Evolutionary conservation across 2,888 invertebrate species (phyloP).

Genomic region (Amaurobius ferox): DNA sequence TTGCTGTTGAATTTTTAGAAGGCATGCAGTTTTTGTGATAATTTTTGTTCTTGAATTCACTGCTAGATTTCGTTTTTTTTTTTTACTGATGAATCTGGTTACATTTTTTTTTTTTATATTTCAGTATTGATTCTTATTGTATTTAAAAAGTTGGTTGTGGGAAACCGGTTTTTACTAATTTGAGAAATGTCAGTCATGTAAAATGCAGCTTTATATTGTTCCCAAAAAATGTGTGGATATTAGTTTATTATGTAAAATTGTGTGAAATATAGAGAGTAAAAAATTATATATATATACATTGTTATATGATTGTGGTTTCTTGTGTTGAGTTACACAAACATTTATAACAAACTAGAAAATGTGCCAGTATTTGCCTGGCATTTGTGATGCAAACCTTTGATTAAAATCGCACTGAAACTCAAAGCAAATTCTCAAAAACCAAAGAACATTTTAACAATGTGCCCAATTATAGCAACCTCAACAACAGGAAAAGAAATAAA

Average conservation of each 20-base stretch:
- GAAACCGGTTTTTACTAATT: constrained; percentile 38
- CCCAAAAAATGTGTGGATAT: constrained; percentile 51
- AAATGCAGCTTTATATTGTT: constrained; percentile 68
- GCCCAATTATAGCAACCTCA: too few relatives aligned
- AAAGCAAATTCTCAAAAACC: too few relatives aligned
- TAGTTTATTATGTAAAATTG: constrained; percentile 68
- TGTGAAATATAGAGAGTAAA: constrained; percentile 68
- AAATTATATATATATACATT: constrained; percentile 71
- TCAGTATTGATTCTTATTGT: constrained; percentile 68
- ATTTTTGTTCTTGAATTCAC: constrained; percentile 55
- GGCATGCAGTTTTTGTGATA: constrained; percentile 66
- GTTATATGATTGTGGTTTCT: constrained; percentile 12
- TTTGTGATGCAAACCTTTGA: too few relatives aligned
- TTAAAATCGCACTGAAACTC: too few relatives aligned
- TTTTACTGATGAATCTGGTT: constrained; percentile 11
- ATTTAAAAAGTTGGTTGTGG: constrained; percentile 61
- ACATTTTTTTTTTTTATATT: constrained; percentile 53
- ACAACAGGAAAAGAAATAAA: too few relatives aligned
- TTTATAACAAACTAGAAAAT: too few relatives aligned
- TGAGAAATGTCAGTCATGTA: constrained; percentile 55
- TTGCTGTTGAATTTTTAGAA: constrained; percentile 44
- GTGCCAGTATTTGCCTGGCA: too few relatives aligned
- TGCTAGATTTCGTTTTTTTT: constrained; percentile 39
- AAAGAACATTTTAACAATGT: too few relatives aligned
- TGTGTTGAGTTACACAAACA: neutral